Conservation (phyloP, 2,113 vertebrate species). For the Seriola quinqueradiata region DNA sequence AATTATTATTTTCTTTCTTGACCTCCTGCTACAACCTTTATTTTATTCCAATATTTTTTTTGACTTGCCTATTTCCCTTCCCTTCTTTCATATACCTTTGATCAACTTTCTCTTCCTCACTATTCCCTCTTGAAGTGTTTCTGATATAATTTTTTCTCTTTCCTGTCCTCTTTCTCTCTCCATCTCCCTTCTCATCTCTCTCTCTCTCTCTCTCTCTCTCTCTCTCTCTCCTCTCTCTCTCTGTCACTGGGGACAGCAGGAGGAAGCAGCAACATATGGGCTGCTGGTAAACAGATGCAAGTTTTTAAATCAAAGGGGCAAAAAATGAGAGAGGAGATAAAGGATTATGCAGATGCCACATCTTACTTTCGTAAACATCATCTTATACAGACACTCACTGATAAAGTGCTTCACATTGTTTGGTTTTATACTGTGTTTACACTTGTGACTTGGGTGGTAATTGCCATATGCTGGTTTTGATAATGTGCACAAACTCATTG, state of each 20-base stretch:
- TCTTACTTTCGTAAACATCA: background rate
- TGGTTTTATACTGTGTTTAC: conserved; percentile 8
- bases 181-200: conserved; percentile 2
- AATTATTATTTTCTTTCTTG: background rate
- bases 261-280: conserved; percentile 35
- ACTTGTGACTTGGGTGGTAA: background rate
- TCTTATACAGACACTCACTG: conserved; percentile 9
- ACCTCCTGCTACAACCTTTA: background rate
- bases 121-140: background rate
- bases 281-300: conserved; percentile 36
- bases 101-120: background rate
- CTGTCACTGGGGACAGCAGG: conserved; percentile 14
- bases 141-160: background rate
- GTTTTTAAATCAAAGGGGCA: conserved; percentile 10
- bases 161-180: background rate
- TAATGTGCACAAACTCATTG: background rate
- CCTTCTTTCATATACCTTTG: background rate
- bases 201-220: conserved; percentile 20
- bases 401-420: background rate
- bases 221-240: conserved; percentile 6
- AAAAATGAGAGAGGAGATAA: background rate
- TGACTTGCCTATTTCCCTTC: background rate
- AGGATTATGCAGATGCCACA: background rate
- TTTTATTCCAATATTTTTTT: background rate
- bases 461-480: conserved; percentile 25